These are phyloP conservation scores for Helobdella robusta DNA, from an alignment of 2,888 invertebrate species.

Conservation along the genomic window DNA sequence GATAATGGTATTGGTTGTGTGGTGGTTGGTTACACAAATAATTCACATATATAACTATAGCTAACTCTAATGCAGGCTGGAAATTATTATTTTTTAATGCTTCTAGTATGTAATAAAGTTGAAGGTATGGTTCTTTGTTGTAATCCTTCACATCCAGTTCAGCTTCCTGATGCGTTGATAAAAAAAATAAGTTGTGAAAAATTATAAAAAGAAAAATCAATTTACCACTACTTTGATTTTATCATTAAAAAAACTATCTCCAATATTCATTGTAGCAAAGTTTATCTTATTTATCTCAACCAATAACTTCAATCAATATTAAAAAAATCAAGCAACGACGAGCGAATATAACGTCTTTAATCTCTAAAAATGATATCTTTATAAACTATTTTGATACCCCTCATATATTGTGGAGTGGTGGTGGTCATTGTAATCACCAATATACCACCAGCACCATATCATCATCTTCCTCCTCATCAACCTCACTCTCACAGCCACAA, in stretches of 20 bases:
- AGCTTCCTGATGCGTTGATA: constrained; percentile 57
- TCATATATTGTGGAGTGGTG: no score
- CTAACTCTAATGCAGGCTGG: constrained; percentile 66
- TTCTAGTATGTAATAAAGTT: constrained; percentile 77
- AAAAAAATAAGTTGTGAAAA: neutral
- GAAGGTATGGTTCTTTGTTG: constrained; percentile 65
- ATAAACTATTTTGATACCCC: no score
- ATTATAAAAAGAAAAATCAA: neutral
- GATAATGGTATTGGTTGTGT: neutral
- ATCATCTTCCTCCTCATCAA: neutral
- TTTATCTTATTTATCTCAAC: no score
- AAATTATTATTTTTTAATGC: constrained; percentile 72
- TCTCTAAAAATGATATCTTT: no score
- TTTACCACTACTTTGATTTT: no score
- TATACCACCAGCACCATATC: neutral
- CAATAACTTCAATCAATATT: no score
- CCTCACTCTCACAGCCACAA: no score
- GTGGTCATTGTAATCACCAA: neutral
- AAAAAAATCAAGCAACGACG: neutral
- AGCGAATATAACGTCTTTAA: no score
- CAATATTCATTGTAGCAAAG: no score
- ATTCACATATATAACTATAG: neutral
- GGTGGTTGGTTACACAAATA: no score
- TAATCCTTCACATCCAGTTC: constrained; percentile 58
- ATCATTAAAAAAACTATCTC: no score